Evolutionary conservation across 2,113 vertebrate species (phyloP).

Genomic region (Gallinago jamesoni): DNA sequence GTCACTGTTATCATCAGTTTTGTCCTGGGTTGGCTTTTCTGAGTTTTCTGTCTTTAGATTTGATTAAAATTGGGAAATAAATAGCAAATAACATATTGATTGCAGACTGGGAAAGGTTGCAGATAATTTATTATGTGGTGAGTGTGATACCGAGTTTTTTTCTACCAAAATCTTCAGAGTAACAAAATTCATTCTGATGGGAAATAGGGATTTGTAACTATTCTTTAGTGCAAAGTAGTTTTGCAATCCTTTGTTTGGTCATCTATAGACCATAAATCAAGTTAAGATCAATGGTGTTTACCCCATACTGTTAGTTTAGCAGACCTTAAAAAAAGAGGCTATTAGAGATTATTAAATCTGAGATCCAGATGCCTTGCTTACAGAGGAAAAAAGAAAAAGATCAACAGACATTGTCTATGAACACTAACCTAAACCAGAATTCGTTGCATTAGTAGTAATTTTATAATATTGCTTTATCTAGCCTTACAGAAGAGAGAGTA

Average conservation of each 20-base stretch:
- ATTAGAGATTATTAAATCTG: constrained; percentile 17
- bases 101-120: constrained; percentile 48
- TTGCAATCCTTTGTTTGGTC: constrained; percentile 41
- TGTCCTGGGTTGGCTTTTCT: constrained; percentile 55
- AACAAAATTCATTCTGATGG: constrained; percentile 30
- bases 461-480: background rate
- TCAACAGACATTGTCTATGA: background rate
- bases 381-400: background rate
- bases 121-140: constrained; percentile 58
- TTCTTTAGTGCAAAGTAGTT: constrained; percentile 15
- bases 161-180: background rate
- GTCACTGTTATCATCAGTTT: constrained; percentile 63
- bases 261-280: constrained; percentile 56
- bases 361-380: constrained; percentile 9
- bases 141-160: constrained; percentile 5
- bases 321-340: constrained; percentile 23
- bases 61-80: constrained; percentile 69
- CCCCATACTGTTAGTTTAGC: background rate
- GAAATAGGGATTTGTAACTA: constrained; percentile 19
- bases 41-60: constrained; percentile 42
- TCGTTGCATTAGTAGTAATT: background rate
- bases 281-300: constrained; percentile 34
- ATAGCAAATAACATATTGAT: constrained; percentile 64
- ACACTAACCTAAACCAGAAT: background rate
- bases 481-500: background rate